Evolutionary conservation across 2,888 invertebrate species (phyloP).

Genomic region (Eueremaeus valkanovi): DNA sequence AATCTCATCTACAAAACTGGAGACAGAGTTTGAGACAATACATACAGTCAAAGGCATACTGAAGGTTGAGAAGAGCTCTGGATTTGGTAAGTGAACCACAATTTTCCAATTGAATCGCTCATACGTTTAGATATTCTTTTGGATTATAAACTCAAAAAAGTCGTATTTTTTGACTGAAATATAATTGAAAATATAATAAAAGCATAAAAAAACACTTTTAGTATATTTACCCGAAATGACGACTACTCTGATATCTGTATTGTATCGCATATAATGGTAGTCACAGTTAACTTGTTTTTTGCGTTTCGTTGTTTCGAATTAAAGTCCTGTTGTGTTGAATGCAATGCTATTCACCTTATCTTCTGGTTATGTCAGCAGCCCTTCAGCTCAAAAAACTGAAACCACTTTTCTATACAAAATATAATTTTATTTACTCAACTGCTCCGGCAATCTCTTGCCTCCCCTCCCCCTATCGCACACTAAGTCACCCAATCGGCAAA

Average conservation of each 20-base stretch:
- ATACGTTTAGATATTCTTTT: too few relatives aligned
- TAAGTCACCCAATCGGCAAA: too few relatives aligned
- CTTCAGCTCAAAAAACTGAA: neutral
- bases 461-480: neutral
- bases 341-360: constrained; percentile 11
- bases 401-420: neutral
- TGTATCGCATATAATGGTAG: neutral
- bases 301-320: neutral
- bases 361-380: constrained; percentile 11
- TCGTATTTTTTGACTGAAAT: neutral
- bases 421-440: constrained; percentile 27
- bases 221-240: too few relatives aligned
- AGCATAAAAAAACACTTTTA: too few relatives aligned
- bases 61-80: constrained; percentile 63
- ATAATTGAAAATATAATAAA: neutral
- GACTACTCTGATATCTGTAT: too few relatives aligned
- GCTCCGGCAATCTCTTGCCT: neutral
- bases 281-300: constrained; percentile 22
- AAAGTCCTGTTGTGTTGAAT: neutral
- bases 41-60: constrained; percentile 45
- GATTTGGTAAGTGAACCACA: constrained; percentile 63
- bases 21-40: constrained; percentile 42
- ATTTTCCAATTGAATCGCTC: neutral
- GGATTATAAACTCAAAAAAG: neutral
- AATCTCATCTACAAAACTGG: constrained; percentile 44